Percentiles rank a stretch among this genome's conserved stretches.
Conservation (phyloP, 2,113 vertebrate genomes). For the Saguinus midas region DNA sequence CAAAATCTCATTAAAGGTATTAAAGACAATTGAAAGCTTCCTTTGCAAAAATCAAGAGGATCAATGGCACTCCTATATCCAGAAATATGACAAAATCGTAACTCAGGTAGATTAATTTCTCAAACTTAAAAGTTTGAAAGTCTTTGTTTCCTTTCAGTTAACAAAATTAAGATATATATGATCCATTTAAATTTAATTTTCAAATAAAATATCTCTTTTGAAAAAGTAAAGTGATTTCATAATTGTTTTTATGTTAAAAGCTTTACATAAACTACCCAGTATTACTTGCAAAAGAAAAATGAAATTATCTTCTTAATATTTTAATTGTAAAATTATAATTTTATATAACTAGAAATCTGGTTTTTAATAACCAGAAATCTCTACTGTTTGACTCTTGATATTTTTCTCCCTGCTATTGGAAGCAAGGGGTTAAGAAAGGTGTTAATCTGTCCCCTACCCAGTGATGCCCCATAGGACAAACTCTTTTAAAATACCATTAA, state of each 20-base stretch:
- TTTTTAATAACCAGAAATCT: conserved; percentile 5
- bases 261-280: not conserved
- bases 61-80: not conserved
- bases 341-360: no score
- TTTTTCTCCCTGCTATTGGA: not conserved
- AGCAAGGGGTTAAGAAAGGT: not conserved
- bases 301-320: not conserved
- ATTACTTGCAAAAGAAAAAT: not conserved
- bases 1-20: not conserved
- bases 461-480: not conserved
- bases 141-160: conserved; percentile 20
- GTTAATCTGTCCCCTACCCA: not conserved
- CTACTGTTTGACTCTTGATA: not conserved
- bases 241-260: conserved; percentile 14
- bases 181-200: not conserved
- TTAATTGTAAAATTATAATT: not conserved
- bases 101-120: not conserved
- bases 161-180: not conserved
- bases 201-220: not conserved
- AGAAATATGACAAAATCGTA: not conserved
- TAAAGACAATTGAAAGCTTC: not conserved
- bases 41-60: conserved; percentile 18
- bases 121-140: not conserved
- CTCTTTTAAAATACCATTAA: not conserved
- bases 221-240: conserved; percentile 18